These are phyloP conservation scores for Poecilia velifera DNA, from an alignment of 2,797 vertebrate genomes.

Conservation along the genomic window DNA sequence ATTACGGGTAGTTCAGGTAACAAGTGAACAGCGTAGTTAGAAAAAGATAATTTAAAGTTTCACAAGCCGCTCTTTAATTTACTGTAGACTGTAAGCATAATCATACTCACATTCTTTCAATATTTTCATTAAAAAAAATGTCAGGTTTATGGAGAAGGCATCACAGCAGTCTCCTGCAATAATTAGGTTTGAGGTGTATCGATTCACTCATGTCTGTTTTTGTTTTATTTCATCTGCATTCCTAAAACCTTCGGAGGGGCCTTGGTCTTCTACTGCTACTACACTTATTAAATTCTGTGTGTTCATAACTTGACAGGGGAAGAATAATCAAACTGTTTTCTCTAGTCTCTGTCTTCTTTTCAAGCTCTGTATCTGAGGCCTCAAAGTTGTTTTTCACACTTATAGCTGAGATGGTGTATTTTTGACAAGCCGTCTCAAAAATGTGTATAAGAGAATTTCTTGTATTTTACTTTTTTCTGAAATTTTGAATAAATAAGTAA, in stretches of 20 bases:
- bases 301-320: slow-evolving; percentile 70
- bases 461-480: slow-evolving; percentile 83
- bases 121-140: slow-evolving; percentile 66
- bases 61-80: slow-evolving; percentile 59
- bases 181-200: slow-evolving; percentile 80
- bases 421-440: slow-evolving; percentile 83
- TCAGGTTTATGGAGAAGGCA: slow-evolving; percentile 79
- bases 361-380: slow-evolving; percentile 87
- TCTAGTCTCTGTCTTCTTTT: slow-evolving; percentile 77
- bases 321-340: slow-evolving; percentile 57
- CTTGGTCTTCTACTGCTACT: slow-evolving; percentile 69
- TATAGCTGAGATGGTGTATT: slow-evolving; percentile 86
- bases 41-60: slow-evolving; percentile 83
- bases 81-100: slow-evolving; percentile 57
- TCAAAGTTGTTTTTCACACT: slow-evolving; percentile 82
- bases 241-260: slow-evolving; percentile 78
- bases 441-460: slow-evolving; percentile 83
- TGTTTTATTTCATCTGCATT: slow-evolving; percentile 80
- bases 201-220: slow-evolving; percentile 71
- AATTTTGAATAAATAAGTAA: slow-evolving; percentile 83
- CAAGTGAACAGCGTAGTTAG: slow-evolving; percentile 81
- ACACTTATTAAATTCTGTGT: slow-evolving; percentile 69
- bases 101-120: slow-evolving; percentile 52
- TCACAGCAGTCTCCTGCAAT: slow-evolving; percentile 80
- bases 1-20: slow-evolving; percentile 95